Evolutionary conservation across 1,140 invertebrate genomes (phyloP).

Genomic region (Brachionus sp.): DNA sequence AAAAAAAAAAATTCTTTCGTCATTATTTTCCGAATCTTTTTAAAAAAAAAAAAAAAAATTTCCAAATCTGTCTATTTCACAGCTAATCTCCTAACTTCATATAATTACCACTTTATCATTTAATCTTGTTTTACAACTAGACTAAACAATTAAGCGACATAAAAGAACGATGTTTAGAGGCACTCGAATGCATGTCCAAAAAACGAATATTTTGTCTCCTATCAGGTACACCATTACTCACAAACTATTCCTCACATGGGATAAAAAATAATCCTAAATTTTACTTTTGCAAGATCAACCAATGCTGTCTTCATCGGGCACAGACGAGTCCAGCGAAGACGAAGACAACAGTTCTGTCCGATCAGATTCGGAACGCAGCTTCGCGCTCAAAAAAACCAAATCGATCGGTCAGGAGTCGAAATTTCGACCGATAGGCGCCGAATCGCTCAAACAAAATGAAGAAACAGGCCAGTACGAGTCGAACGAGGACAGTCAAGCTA

Average conservation of each 20-base stretch:
- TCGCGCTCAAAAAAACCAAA: background rate
- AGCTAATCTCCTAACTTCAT: background rate
- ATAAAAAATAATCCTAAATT: background rate
- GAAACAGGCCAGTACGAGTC: background rate
- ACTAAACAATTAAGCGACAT: constrained; percentile 52
- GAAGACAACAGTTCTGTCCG: background rate
- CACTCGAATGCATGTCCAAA: constrained; percentile 58
- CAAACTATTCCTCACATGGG: no score
- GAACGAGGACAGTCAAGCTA: background rate
- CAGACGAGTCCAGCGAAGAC: constrained; percentile 36
- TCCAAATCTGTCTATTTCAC: background rate
- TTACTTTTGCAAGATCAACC: constrained; percentile 17
- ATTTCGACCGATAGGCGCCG: background rate
- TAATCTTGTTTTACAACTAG: constrained; percentile 47
- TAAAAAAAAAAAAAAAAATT: background rate
- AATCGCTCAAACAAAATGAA: background rate
- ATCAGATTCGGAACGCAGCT: background rate
- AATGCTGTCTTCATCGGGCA: constrained; percentile 45
- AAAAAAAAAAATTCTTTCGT: background rate
- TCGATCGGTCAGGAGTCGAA: background rate
- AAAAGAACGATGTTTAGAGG: constrained; percentile 54
- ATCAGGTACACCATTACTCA: constrained; percentile 49
- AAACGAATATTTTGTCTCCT: constrained; percentile 56
- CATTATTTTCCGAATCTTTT: background rate
- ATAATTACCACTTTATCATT: background rate